These are phyloP conservation scores for Lutjanus argentimaculatus DNA, from an alignment of 2,797 vertebrate species.

Conservation along the genomic window DNA sequence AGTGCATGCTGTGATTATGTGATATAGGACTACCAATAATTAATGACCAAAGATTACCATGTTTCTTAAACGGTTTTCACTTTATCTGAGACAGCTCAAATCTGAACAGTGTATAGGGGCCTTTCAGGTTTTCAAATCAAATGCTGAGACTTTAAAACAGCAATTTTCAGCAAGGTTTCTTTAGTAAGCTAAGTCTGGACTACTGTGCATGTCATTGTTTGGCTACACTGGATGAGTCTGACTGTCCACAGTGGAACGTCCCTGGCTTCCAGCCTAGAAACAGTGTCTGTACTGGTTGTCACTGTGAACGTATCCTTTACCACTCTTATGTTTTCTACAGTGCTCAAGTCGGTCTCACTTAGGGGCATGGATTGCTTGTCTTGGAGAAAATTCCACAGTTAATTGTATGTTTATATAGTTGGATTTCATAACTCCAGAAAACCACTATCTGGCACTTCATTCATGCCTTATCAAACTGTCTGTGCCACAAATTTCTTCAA, in stretches of 20 bases:
- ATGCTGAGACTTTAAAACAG: neutral
- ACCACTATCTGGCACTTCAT: neutral
- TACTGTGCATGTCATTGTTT: neutral
- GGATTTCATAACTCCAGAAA: neutral
- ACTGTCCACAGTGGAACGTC: constrained; percentile 2
- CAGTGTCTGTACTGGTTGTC: neutral
- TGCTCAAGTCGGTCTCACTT: neutral
- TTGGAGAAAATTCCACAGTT: neutral
- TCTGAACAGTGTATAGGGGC: neutral
- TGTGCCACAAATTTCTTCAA: neutral
- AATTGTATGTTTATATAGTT: neutral
- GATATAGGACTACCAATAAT: neutral
- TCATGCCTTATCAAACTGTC: neutral
- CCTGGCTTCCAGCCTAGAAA: neutral
- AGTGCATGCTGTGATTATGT: neutral
- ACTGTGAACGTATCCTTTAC: neutral
- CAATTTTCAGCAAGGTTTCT: neutral
- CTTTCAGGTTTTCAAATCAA: neutral
- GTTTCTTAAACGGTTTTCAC: neutral
- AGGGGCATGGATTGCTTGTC: neutral
- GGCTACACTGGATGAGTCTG: neutral
- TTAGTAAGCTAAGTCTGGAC: neutral
- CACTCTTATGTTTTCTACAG: neutral
- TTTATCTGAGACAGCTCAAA: neutral
- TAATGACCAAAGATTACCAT: neutral